Evolutionary conservation across 2,888 invertebrate genomes (phyloP).

Genomic region (Polyommatus icarus): DNA sequence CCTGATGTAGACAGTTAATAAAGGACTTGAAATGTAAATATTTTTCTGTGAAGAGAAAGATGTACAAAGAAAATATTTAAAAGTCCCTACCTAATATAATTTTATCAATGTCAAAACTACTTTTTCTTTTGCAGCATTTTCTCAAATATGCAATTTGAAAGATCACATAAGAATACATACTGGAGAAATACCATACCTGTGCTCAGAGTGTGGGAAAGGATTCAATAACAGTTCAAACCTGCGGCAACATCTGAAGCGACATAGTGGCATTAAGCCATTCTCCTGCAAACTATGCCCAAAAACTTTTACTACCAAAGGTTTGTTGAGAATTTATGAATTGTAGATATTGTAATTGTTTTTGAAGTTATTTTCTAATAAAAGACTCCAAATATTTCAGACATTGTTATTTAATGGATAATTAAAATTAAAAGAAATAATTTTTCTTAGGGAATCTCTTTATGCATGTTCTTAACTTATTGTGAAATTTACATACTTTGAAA

Average conservation of each 20-base stretch:
- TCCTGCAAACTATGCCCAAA: conserved; percentile 80
- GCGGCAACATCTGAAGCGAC: conserved; percentile 79
- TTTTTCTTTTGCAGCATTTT: conserved; percentile 62
- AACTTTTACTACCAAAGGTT: conserved; percentile 78
- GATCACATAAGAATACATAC: conserved; percentile 79
- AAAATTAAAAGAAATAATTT: too few species aligned
- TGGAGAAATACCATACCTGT: conserved; percentile 77
- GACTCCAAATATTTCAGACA: too few species aligned
- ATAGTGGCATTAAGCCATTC: conserved; percentile 76
- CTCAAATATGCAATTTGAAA: conserved; percentile 76
- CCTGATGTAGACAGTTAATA: not conserved
- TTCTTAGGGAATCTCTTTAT: too few species aligned
- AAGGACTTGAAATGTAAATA: not conserved
- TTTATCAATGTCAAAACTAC: not conserved
- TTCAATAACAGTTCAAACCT: conserved; percentile 79
- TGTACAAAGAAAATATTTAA: too few species aligned
- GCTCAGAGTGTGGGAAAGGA: conserved; percentile 79
- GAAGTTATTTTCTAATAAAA: too few species aligned
- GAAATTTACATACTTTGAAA: too few species aligned
- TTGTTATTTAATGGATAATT: too few species aligned
- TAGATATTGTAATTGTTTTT: too few species aligned
- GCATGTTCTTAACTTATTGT: too few species aligned
- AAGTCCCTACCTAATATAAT: too few species aligned
- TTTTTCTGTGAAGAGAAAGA: not conserved
- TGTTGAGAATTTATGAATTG: not conserved